These are phyloP conservation scores for Spongilla lacustris DNA, from an alignment of 37 sponge, comb jelly and placozoan species.

Conservation along the genomic window DNA sequence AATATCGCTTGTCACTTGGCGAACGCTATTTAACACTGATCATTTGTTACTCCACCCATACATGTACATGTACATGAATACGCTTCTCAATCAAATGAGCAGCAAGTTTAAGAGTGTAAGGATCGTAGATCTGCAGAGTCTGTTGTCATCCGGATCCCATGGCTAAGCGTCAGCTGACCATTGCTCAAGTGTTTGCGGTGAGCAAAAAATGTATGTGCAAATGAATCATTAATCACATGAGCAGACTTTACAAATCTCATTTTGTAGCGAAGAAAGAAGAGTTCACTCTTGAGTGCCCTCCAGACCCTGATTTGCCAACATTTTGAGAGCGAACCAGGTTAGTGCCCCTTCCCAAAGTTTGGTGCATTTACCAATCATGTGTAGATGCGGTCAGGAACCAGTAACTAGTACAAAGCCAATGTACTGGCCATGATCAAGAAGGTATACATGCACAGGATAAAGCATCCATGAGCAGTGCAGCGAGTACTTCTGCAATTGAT, in stretches of 20 bases:
- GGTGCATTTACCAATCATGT: neutral
- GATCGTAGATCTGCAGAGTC: neutral
- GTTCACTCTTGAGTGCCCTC: neutral
- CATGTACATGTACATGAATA: too few species aligned
- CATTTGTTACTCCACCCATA: too few species aligned
- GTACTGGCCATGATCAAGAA: neutral
- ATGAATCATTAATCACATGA: neutral
- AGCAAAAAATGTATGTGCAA: neutral
- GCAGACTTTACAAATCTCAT: neutral
- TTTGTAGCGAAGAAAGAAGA: neutral
- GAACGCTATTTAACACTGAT: too few species aligned
- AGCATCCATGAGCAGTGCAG: too few species aligned
- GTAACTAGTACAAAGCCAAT: neutral
- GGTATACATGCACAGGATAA: too few species aligned
- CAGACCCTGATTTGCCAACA: neutral
- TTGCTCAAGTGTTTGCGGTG: neutral
- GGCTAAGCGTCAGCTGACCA: neutral
- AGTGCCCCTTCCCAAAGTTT: neutral
- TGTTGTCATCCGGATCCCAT: neutral
- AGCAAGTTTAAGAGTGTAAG: too few species aligned
- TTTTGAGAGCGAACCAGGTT: neutral
- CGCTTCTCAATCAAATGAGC: too few species aligned
- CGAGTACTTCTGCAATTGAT: too few species aligned
- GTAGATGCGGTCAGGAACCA: neutral
- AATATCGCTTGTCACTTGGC: too few species aligned